A percentile compares a stretch with the other conserved stretches of the same genome.
phyloP scores from a whole-genome alignment of 2,888 invertebrate species.

The Meteorus cinctellus region DNA sequence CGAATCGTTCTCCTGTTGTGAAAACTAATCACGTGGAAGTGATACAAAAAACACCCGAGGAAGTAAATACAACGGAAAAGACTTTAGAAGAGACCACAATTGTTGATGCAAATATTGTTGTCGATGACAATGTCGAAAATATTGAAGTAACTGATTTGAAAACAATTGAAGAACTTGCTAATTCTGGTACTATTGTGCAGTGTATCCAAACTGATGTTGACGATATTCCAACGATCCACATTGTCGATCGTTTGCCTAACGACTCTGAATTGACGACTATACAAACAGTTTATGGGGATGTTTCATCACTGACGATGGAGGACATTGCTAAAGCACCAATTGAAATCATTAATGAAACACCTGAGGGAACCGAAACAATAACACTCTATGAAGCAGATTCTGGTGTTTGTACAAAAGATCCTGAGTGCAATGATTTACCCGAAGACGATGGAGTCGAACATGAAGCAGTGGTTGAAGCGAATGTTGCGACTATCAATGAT shows the following conservation, averaged over 20 bases:
- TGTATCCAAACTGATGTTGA: slow-evolving; percentile 61
- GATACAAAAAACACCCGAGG: background rate
- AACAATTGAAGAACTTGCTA: slow-evolving; percentile 38
- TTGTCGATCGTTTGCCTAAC: slow-evolving; percentile 67
- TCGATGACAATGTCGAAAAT: slow-evolving; percentile 24
- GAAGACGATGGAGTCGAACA: background rate
- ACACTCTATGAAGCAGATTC: slow-evolving; percentile 46
- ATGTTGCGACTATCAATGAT: slow-evolving; percentile 43
- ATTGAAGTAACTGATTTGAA: slow-evolving; percentile 26
- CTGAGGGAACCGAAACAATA: slow-evolving; percentile 44
- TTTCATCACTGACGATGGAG: slow-evolving; percentile 47
- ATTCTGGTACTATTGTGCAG: slow-evolving; percentile 54
- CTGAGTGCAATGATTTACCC: slow-evolving; percentile 40
- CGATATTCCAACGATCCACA: slow-evolving; percentile 69
- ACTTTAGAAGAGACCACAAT: slow-evolving; percentile 8
- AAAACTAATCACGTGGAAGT: slow-evolving; percentile 20
- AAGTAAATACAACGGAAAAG: slow-evolving; percentile 8
- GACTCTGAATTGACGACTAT: slow-evolving; percentile 51
- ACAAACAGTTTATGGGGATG: slow-evolving; percentile 50
- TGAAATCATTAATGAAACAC: slow-evolving; percentile 36
- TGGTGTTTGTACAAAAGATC: slow-evolving; percentile 41
- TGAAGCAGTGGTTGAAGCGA: slow-evolving; percentile 38
- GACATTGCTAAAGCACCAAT: slow-evolving; percentile 44
- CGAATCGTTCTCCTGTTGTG: background rate
- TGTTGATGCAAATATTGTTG: slow-evolving; percentile 27